Base-by-base conservation (phyloP, 2,113 vertebrate genomes). In the Notarius quadriscutis region DNA sequence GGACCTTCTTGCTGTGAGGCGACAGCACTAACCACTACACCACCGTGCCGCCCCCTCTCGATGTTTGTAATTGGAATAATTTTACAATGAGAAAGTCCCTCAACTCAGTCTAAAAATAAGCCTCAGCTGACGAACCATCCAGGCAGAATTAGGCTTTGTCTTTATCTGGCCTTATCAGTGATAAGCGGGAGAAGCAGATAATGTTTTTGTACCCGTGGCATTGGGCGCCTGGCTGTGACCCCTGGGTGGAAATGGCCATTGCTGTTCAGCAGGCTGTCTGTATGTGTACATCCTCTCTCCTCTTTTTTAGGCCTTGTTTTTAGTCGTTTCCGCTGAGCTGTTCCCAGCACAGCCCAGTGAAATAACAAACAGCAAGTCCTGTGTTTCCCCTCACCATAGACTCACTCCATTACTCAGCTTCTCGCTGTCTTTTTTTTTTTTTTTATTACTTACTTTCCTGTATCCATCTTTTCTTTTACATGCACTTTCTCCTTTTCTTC, bases 301-400 rank as follows among this genome's bases (percentile, higher is more conserved):
- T 81, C 71, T 80, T 88, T 62, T 81, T 83, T 84, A 87, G 82
- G 74, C 57, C 84, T 83, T 89, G 69, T 88, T 91, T 89, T 89
- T 53, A 78, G 85, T 85, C n/a, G 48, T 88, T 89, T 88, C 88
- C 87, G 87, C 87, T 48, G 65, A 88, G 85, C 87, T 50, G 80
- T 91, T 91, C 90, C 89, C 88, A 90, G 88, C 81, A 84, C 89
- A 86, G 77, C 89, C 88, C 86, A 83, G 81, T 85, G 71, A 87
- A 90, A 90, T 86, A 91, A 89, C 87, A 88, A 91, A 89, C 88
- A 86, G 58, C 41, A 14, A 85, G 63, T 18, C 8, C 80, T 91
- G 87, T 87, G 86, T n/a, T 81, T 86, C 86, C 87, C 14, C 25
- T 41, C 41, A n/a, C 72, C 80, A 74, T 83, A 78, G 15, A 87